Conservation (phyloP, 2,888 invertebrate species). For the Hetaerina titia region DNA sequence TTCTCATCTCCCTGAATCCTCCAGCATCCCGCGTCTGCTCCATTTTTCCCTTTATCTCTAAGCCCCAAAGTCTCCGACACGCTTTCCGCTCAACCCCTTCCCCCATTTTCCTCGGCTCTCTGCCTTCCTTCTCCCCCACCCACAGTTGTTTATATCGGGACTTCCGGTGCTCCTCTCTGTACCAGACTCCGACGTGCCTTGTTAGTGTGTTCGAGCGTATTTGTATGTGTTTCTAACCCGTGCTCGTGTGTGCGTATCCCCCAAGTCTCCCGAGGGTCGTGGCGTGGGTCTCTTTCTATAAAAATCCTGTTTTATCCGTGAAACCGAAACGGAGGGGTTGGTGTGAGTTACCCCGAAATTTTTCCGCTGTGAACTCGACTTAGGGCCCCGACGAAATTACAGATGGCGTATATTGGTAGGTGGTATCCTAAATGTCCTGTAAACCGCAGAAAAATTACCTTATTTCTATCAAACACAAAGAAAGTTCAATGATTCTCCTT, state of each 20-base stretch:
- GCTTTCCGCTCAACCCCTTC: background rate
- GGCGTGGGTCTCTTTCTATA: conserved; percentile 32
- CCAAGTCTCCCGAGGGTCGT: background rate
- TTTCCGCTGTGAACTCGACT: background rate
- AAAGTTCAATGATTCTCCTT: no score
- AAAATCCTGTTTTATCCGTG: conserved; percentile 18
- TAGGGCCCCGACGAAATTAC: background rate
- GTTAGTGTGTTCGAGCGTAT: conserved; percentile 34
- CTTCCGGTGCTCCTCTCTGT: conserved; percentile 38
- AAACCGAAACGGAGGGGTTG: background rate
- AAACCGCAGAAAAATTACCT: no score
- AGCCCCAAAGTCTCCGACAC: background rate
- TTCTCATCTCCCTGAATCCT: no score
- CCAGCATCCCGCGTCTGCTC: background rate
- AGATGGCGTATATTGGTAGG: background rate
- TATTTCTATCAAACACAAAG: no score
- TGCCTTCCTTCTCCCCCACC: background rate
- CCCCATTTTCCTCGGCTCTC: background rate
- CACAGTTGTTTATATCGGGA: conserved; percentile 57
- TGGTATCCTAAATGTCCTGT: no score
- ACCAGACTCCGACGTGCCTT: conserved; percentile 36
- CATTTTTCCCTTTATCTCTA: background rate
- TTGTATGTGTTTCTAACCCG: conserved; percentile 46
- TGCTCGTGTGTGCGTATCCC: background rate
- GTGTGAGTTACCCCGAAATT: background rate